Evolutionary conservation across 2,888 invertebrate species (phyloP), one percentile per base, ranked within the genome.

Genomic region (Melieria picta): DNA sequence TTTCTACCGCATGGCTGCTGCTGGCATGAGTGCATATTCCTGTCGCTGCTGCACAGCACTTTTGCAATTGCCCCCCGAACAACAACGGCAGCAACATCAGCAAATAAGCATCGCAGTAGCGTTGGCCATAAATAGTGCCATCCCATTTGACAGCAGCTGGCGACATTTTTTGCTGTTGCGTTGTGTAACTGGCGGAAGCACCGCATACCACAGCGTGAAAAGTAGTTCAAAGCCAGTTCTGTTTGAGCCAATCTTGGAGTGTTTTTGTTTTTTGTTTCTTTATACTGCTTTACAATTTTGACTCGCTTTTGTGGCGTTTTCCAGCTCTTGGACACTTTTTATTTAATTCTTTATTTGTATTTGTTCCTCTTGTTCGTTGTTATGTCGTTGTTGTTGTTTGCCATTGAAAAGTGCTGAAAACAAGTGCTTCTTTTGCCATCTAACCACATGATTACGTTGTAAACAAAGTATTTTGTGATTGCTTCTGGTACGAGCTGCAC

Each of bases 381-480:
- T 30, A 3, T 30, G 2, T 30, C 3, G 30, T 30, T 30, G 30
- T 30, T 30, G 30, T 30, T 30, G 30, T 30, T 30, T 30, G 30
- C 30, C 30, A 30, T 30, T 30, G 30, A 30, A 30, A 30, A 30
- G 30, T 30, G 30, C 30, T 30, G 30, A 30, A 30, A 30, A 30
- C 30, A 30, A 30, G 30, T 30, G 30, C 30, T 30, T 30, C 30
- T 2, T 30, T 2, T 30, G 30, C 30, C 30, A 58, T 58, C 58
- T 58, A 58, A 58, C 47, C 56, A 50, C 57, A 69, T 13, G 45
- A 11, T 71, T 71, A 65, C 46, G 71, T 65, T 65, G 65, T 71
- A 71, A 71, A 71, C 71, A 71, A 71, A 65, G 56, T 60, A 71
- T 71, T 65, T 65, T 65, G 71, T 52, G n/a, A 58, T 70, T 70